Evolutionary conservation across 2,888 invertebrate species (phyloP), one percentile per base, ranked within the genome.

Genomic region (Toxonevra muliebris): DNA sequence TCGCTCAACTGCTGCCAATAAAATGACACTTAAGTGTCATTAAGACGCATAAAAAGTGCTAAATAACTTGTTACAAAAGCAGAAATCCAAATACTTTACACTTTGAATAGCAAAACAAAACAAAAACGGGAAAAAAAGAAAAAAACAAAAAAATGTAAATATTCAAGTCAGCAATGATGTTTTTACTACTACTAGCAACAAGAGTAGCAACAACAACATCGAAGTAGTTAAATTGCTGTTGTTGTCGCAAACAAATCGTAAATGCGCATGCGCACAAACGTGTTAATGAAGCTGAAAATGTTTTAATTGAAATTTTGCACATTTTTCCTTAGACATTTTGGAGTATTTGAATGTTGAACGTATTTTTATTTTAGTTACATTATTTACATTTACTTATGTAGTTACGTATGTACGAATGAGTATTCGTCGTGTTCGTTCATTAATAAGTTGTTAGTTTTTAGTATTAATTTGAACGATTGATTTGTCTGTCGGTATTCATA

Each of bases 11-110:
- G 41, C 30, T 41, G 57, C 48, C 41, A 65, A 50, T 57, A 41
- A 61, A 66, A 57, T 66, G 61, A 30, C 55, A 50, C 57, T 66
- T 66, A 66, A 61, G 61, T 55, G 54, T 48, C 40, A 52, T 61
- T 61, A 61, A 53, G 61, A 48, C 30, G 50, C 50, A 20, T 20
- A 8, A 66, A 48, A 66, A 55, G 66, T 57, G 61, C 55, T 61
- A 66, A 66, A 61, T 61, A 61, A 57, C 55, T 66, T 66, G 66
- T 66, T 61, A 40, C 61, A 53, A 41, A 12, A 30, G 41, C 30
- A 58, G 10, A 20, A 58, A 58, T 30, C 17, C n/a, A 20, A 58
- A 41, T 40, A 17, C 5, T 15, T 15, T 10, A 17, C 15, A 54
- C n/a, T 12, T 17, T 19, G 5, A 54, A 8, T 15, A 48, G 15